Conservation (phyloP, 2,113 vertebrate genomes). For the Scortum barcoo region DNA sequence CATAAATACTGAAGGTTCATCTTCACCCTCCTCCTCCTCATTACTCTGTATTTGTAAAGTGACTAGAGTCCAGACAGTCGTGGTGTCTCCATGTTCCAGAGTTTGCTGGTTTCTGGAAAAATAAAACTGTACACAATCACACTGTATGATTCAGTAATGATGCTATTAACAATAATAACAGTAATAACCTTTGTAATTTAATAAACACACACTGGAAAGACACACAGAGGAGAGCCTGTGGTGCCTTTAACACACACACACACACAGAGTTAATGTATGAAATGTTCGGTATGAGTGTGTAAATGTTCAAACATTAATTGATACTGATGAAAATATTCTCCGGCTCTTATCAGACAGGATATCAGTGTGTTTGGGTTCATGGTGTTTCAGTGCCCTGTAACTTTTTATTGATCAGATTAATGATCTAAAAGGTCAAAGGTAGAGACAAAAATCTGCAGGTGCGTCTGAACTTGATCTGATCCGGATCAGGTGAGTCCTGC, state of each 20-base stretch:
- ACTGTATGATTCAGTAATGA: conserved; percentile 68
- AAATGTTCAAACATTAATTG: no score
- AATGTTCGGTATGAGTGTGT: no score
- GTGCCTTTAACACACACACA: conserved; percentile 8
- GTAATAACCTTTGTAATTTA: conserved; percentile 81
- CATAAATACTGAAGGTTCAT: neutral
- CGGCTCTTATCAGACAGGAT: no score
- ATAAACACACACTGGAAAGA: conserved; percentile 81
- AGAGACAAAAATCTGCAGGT: no score
- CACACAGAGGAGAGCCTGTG: neutral
- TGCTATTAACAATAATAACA: conserved; percentile 51
- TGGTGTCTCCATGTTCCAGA: conserved; percentile 54
- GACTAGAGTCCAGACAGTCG: conserved; percentile 57
- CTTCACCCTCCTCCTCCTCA: conserved; percentile 51
- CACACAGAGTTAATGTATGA: neutral
- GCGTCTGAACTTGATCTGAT: no score
- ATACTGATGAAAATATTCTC: no score
- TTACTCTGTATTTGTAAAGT: conserved; percentile 62
- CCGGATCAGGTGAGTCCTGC: no score
- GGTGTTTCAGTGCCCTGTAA: no score
- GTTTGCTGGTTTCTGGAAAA: conserved; percentile 18
- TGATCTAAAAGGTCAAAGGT: no score
- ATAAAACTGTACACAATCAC: conserved; percentile 48
- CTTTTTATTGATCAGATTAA: no score
- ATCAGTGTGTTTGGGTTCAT: no score